These are phyloP conservation scores for Cephus rjabovi DNA, from an alignment of 2,888 invertebrate genomes.

Conservation along the genomic window DNA sequence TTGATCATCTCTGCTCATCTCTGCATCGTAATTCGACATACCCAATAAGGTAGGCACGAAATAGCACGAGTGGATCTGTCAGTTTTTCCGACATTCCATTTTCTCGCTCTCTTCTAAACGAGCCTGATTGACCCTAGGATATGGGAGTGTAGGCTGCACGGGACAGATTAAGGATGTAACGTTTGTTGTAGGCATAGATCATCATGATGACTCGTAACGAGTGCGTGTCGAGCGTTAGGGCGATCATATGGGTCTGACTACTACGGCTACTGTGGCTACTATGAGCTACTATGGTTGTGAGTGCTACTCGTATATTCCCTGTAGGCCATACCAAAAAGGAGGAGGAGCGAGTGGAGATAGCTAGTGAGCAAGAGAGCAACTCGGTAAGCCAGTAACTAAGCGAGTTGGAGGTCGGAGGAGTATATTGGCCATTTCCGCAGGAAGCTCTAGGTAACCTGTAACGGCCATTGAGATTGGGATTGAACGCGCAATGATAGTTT, in stretches of 20 bases:
- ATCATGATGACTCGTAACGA: slow-evolving; percentile 55
- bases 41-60: background rate
- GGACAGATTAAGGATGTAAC: slow-evolving; percentile 53
- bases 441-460: slow-evolving; percentile 63
- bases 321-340: slow-evolving; percentile 40
- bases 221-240: slow-evolving; percentile 52
- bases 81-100: background rate
- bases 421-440: slow-evolving; percentile 64
- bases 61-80: background rate
- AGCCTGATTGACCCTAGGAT: background rate
- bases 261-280: background rate
- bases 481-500: slow-evolving; percentile 56
- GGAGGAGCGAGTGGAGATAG: slow-evolving; percentile 44
- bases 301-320: background rate
- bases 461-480: slow-evolving; percentile 60
- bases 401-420: slow-evolving; percentile 59
- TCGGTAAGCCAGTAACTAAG: slow-evolving; percentile 41
- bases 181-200: slow-evolving; percentile 57
- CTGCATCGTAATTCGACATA: background rate
- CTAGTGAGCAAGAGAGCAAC: slow-evolving; percentile 19
- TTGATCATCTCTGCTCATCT: background rate
- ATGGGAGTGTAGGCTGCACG: slow-evolving; percentile 6
- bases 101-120: background rate
- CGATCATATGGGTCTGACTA: slow-evolving; percentile 46
- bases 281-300: background rate